Conservation (phyloP, 2,888 invertebrate species). For the Lasioglossum zephyrum region DNA sequence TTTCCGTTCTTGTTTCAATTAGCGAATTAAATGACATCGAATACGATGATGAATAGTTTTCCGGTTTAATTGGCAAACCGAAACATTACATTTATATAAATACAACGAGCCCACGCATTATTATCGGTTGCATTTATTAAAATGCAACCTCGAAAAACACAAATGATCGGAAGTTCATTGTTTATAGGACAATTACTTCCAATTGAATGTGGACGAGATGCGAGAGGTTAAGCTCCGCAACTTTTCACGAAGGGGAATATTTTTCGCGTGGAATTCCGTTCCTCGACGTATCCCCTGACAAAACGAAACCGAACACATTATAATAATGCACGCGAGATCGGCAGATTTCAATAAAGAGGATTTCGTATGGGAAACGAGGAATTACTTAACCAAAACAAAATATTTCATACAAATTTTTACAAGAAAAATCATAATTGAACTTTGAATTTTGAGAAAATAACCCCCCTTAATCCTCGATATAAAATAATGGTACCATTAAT, state of each 20-base stretch:
- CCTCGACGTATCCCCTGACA: background rate
- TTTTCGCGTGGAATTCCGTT: background rate
- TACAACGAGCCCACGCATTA: background rate
- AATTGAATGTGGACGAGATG: background rate
- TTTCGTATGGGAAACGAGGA: background rate
- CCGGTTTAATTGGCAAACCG: conserved; percentile 38
- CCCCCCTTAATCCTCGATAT: too few relatives aligned
- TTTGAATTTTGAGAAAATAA: background rate
- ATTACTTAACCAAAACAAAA: background rate
- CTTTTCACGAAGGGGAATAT: background rate
- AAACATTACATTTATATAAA: conserved; percentile 27
- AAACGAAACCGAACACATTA: background rate
- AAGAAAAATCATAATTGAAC: background rate
- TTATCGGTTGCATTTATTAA: background rate
- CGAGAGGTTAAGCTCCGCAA: background rate
- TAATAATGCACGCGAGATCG: background rate
- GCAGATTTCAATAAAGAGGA: background rate
- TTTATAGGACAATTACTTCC: background rate
- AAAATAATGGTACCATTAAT: too few relatives aligned
- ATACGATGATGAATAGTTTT: conserved; percentile 23
- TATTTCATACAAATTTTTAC: background rate
- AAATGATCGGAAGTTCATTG: conserved; percentile 4
- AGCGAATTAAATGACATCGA: conserved; percentile 18
- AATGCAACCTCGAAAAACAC: background rate
- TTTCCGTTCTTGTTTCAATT: conserved; percentile 31